Percentiles rank a stretch among this genome's conserved stretches.
phyloP scores from a whole-genome alignment of 2,888 invertebrate genomes.

The Leucoma salicis region DNA sequence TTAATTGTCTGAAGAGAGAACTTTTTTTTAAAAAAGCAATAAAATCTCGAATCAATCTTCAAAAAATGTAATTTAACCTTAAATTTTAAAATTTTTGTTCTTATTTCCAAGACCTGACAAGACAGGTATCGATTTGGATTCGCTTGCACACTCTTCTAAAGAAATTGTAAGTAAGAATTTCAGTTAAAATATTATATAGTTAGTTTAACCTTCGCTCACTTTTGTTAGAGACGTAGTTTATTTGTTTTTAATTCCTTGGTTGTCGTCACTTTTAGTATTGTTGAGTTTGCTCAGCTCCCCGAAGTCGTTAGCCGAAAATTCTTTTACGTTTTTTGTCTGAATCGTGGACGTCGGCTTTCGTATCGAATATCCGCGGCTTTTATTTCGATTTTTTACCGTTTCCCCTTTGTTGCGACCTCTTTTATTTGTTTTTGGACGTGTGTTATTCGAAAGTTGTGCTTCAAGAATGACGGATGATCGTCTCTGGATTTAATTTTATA shows the following conservation, averaged over 20 bases:
- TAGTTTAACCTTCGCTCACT: conserved; percentile 8
- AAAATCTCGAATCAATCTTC: too few species aligned
- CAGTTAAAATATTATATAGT: neutral
- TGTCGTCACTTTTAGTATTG: conserved; percentile 54
- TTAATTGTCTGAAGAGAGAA: too few species aligned
- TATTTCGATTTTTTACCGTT: conserved; percentile 18
- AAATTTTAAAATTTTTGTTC: too few species aligned
- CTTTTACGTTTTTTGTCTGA: conserved; percentile 33
- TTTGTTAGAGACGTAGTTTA: conserved; percentile 52
- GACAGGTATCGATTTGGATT: too few species aligned
- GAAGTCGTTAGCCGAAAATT: conserved; percentile 48
- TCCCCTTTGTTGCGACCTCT: conserved; percentile 23
- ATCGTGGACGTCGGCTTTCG: conserved; percentile 28
- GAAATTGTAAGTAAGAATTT: conserved; percentile 2
- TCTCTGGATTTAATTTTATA: conserved; percentile 7
- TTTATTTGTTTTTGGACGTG: conserved; percentile 22
- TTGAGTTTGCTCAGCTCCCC: conserved; percentile 51
- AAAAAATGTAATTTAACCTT: too few species aligned
- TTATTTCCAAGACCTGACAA: too few species aligned
- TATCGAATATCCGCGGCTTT: conserved; percentile 30
- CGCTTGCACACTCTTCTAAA: too few species aligned
- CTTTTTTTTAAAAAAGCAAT: too few species aligned
- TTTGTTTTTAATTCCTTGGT: conserved; percentile 60
- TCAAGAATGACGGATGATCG: conserved; percentile 16
- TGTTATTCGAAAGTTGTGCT: conserved; percentile 9